phyloP scores from a whole-genome alignment of 2,797 vertebrate genomes.

The Propithecus perrieri region DNA sequence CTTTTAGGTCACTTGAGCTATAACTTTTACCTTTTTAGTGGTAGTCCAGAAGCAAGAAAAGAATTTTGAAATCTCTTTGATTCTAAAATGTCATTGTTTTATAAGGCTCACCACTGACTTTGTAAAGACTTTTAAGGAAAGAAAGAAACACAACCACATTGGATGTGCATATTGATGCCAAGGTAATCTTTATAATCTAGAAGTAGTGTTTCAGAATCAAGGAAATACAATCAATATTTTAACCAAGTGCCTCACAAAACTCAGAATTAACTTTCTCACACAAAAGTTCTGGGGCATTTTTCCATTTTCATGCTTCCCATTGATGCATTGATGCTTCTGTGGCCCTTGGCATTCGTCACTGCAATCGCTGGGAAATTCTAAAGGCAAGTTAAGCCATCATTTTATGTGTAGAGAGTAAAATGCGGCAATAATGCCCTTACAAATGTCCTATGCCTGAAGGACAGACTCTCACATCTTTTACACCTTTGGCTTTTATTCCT shows the following conservation, averaged over 20 bases:
- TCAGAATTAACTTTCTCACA: background rate
- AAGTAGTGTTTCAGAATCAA: background rate
- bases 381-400: background rate
- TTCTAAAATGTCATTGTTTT: background rate
- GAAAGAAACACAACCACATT: background rate
- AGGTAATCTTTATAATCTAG: background rate
- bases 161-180: background rate
- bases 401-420: background rate
- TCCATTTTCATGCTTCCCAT: background rate
- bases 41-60: background rate
- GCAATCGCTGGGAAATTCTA: background rate
- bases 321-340: background rate
- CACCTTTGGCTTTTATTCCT: background rate
- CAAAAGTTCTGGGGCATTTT: background rate
- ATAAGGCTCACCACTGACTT: background rate
- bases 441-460: background rate
- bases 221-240: background rate
- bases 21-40: background rate
- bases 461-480: background rate
- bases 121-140: background rate
- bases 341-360: background rate
- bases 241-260: background rate
- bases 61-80: background rate
- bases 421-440: background rate
- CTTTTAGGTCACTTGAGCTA: background rate